phyloP scores from a whole-genome alignment of 2,888 invertebrate genomes.

The Dasypogon diadema region DNA sequence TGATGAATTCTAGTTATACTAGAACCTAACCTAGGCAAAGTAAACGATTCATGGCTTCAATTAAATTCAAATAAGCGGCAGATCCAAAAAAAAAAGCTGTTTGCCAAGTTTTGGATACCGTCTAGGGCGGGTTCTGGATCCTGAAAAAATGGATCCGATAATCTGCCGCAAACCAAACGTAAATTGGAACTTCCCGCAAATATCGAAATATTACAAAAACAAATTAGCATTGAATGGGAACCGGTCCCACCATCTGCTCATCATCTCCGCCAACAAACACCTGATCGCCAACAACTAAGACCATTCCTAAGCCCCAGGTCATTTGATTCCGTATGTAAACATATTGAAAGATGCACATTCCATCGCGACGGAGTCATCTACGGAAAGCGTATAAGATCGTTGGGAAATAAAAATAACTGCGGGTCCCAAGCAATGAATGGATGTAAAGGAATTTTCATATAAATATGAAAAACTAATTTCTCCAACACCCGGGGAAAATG shows the following conservation, averaged over 20 bases:
- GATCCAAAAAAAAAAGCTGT: conserved; percentile 3
- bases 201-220: too few relatives aligned
- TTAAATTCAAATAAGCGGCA: not conserved
- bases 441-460: too few relatives aligned
- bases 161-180: not conserved
- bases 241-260: not conserved
- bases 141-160: not conserved
- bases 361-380: not conserved
- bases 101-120: conserved; percentile 1
- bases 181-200: too few relatives aligned
- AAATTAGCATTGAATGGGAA: conserved; percentile 32
- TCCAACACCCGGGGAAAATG: too few relatives aligned
- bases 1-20: not conserved
- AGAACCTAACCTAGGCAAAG: not conserved
- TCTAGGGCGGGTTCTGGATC: not conserved
- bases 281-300: too few relatives aligned
- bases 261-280: not conserved
- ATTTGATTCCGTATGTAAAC: not conserved
- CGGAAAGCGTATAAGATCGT: too few relatives aligned
- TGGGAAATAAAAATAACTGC: too few relatives aligned
- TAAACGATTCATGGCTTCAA: not conserved
- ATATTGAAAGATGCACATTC: conserved; percentile 23
- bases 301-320: too few relatives aligned
- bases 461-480: too few relatives aligned
- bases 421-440: too few relatives aligned